Conservation (phyloP, 2,113 vertebrate species). For the Carassius carassius region DNA sequence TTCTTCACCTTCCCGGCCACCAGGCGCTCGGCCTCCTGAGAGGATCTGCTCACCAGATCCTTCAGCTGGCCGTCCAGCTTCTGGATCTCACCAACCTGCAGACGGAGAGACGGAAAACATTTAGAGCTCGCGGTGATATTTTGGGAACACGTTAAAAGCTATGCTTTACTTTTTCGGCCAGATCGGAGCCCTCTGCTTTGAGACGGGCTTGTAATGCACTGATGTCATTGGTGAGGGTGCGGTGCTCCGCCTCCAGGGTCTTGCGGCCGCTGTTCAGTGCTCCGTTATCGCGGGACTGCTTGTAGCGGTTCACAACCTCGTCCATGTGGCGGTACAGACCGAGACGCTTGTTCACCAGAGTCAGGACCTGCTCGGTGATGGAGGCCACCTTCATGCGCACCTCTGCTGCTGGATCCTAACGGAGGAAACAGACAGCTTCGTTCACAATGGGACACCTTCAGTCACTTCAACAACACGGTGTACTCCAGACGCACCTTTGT, state of each 20-base stretch:
- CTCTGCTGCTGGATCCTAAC: conserved; percentile 93
- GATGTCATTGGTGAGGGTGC: conserved; percentile 87
- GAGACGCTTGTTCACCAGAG: conserved; percentile 93
- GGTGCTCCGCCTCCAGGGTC: conserved; percentile 90
- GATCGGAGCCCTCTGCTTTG: conserved; percentile 92
- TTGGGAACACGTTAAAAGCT: background rate
- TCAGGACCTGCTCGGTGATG: conserved; percentile 96
- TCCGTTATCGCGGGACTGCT: conserved; percentile 91
- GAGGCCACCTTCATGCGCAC: conserved; percentile 98
- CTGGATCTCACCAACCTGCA: conserved; percentile 88
- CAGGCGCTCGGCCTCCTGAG: conserved; percentile 90
- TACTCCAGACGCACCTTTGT: conserved; percentile 84
- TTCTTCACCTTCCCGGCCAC: conserved; percentile 97
- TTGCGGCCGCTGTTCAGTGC: conserved; percentile 90
- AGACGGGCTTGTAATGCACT: conserved; percentile 87
- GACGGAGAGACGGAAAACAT: background rate
- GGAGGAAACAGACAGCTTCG: background rate
- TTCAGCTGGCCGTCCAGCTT: conserved; percentile 93
- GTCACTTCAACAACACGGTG: background rate
- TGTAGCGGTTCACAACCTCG: conserved; percentile 94
- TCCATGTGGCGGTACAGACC: conserved; percentile 96
- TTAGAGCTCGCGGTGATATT: too few species aligned
- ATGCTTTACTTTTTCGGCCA: conserved; percentile 86
- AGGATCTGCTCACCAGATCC: conserved; percentile 91
- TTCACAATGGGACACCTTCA: background rate